These are phyloP conservation scores for Melanargia galathea DNA, from an alignment of 2,888 invertebrate genomes.

Conservation along the genomic window DNA sequence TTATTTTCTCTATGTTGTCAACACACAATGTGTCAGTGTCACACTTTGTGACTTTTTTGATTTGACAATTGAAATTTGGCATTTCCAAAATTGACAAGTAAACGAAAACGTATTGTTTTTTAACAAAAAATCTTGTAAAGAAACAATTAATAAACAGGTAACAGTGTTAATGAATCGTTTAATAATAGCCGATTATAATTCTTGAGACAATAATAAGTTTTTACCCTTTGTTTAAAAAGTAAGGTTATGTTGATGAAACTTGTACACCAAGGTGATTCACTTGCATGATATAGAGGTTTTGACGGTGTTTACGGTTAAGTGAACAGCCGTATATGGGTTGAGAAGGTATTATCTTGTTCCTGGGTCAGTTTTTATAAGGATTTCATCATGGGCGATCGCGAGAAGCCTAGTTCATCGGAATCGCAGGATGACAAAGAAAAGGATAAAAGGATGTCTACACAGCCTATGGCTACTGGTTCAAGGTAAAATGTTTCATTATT, in stretches of 20 bases:
- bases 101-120: conserved; percentile 36
- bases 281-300: conserved; percentile 60
- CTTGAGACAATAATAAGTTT: neutral
- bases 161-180: conserved; percentile 24
- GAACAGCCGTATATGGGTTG: conserved; percentile 66
- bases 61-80: conserved; percentile 61
- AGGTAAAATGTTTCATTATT: conserved; percentile 47
- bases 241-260: conserved; percentile 59
- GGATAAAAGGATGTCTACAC: conserved; percentile 53
- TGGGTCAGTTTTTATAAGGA: conserved; percentile 52
- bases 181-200: conserved; percentile 2
- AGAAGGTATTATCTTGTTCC: conserved; percentile 50
- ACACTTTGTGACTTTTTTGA: no score
- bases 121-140: conserved; percentile 9
- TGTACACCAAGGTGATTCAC: conserved; percentile 53
- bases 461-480: conserved; percentile 65
- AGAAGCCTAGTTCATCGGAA: conserved; percentile 59
- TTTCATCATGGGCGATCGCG: conserved; percentile 67
- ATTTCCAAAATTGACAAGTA: conserved; percentile 73
- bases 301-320: conserved; percentile 53
- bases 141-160: neutral
- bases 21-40: no score
- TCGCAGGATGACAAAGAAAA: conserved; percentile 57
- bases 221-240: conserved; percentile 59
- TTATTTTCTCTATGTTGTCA: no score